Conservation (phyloP, 1,140 invertebrate species). For the Leptinotarsa texana region DNA sequence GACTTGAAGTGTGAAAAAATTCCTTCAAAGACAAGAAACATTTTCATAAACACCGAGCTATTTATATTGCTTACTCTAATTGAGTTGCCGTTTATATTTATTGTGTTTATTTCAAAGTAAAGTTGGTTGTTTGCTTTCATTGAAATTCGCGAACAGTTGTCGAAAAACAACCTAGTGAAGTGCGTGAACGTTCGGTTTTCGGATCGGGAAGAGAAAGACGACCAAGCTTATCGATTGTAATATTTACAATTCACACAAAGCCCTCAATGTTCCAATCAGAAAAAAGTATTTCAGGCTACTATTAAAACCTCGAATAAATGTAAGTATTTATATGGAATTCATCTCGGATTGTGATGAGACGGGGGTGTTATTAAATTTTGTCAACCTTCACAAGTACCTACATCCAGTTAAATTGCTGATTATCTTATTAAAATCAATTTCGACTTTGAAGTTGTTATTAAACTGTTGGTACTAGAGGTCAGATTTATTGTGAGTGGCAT, state of each 20-base stretch:
- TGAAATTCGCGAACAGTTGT: constrained; percentile 19
- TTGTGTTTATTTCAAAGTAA: constrained; percentile 18
- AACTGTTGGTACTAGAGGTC: constrained; percentile 41
- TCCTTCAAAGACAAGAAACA: background rate
- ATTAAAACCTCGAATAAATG: constrained; percentile 31
- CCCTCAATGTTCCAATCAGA: constrained; percentile 18
- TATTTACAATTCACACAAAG: constrained; percentile 3
- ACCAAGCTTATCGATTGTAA: constrained; percentile 1
- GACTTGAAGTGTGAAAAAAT: background rate
- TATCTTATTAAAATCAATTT: constrained; percentile 49
- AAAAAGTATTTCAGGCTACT: constrained; percentile 18
- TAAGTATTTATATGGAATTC: constrained; percentile 28
- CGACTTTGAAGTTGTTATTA: constrained; percentile 30
- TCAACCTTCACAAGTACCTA: constrained; percentile 10
- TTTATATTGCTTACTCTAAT: constrained; percentile 26
- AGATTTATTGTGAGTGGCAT: constrained; percentile 41
- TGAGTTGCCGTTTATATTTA: constrained; percentile 27
- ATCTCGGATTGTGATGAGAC: background rate
- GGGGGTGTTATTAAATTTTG: constrained; percentile 24
- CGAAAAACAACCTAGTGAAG: constrained; percentile 21
- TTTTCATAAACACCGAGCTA: constrained; percentile 13
- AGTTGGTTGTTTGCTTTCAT: constrained; percentile 1
- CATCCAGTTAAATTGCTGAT: constrained; percentile 31
- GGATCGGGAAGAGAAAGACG: constrained; percentile 12
- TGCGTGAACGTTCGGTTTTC: constrained; percentile 17